These are phyloP conservation scores for Mesaphorura yosii DNA, from an alignment of 1,140 invertebrate species.

Conservation along the genomic window DNA sequence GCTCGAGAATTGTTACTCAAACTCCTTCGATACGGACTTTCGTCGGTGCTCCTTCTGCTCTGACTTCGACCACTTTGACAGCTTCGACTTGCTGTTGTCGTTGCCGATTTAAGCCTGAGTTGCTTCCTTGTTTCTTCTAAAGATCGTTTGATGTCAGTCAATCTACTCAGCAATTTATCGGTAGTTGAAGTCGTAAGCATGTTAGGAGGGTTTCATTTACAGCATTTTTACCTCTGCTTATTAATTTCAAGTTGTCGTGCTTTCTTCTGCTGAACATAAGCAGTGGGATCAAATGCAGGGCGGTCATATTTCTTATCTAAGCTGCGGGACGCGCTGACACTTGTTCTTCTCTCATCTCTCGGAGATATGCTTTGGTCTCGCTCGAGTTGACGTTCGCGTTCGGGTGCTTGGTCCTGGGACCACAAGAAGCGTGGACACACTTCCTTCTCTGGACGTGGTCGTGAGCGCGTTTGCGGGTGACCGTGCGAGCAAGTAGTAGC, in stretches of 20 bases:
- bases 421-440: background rate
- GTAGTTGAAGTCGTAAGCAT: background rate
- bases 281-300: background rate
- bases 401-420: background rate
- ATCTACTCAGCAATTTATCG: background rate
- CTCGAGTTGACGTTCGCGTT: background rate
- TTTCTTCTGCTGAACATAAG: slow-evolving; percentile 19
- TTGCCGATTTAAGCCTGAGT: too few species aligned
- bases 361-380: background rate
- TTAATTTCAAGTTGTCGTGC: slow-evolving; percentile 11
- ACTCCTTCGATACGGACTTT: too few species aligned
- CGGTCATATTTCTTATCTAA: background rate
- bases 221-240: slow-evolving; percentile 3
- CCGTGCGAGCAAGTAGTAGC: too few species aligned
- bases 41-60: background rate
- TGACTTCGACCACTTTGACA: background rate
- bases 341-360: background rate
- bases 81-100: too few species aligned
- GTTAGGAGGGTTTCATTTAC: background rate
- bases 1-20: too few species aligned
- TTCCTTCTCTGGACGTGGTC: background rate
- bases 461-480: background rate
- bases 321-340: background rate
- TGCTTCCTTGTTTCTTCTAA: background rate
- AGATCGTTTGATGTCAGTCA: background rate